These are phyloP conservation scores for Synergus gifuensis DNA, from an alignment of 2,888 invertebrate genomes.

Conservation along the genomic window DNA sequence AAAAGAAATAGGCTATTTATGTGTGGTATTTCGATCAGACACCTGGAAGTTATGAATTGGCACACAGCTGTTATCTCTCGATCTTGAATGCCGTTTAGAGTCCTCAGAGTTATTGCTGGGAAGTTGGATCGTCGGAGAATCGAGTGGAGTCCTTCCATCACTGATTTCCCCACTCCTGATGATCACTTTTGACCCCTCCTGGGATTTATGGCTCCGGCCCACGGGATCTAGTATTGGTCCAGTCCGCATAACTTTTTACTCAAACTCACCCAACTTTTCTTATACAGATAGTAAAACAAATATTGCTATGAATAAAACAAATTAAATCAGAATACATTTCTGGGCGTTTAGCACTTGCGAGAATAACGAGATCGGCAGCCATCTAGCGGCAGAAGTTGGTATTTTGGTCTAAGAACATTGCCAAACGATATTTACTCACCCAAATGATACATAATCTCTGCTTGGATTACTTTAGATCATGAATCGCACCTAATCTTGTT, in stretches of 20 bases:
- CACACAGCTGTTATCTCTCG: conserved; percentile 44
- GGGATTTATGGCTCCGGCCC: conserved; percentile 46
- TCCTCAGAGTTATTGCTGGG: conserved; percentile 64
- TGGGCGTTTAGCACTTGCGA: too few species aligned
- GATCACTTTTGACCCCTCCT: conserved; percentile 59
- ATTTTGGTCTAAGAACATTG: background rate
- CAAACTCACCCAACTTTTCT: background rate
- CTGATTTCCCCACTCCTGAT: conserved; percentile 61
- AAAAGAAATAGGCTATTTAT: conserved; percentile 28
- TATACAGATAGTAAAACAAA: background rate
- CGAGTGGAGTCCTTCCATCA: conserved; percentile 71
- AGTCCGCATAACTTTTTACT: background rate
- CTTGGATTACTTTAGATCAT: conserved; percentile 4
- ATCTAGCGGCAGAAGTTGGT: too few species aligned
- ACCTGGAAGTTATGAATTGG: conserved; percentile 28
- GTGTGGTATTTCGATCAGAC: conserved; percentile 29
- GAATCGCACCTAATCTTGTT: conserved; percentile 40
- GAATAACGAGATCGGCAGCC: too few species aligned
- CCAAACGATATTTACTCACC: background rate
- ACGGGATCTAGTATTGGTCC: conserved; percentile 42
- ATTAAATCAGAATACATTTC: too few species aligned
- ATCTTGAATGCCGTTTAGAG: conserved; percentile 57
- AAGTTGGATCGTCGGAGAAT: conserved; percentile 61
- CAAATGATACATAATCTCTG: conserved; percentile 7
- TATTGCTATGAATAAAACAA: too few species aligned